Evolutionary conservation across 53 echinoderm and acorn worm genomes (phyloP).

Genomic region (Hippasteria phrygiana): DNA sequence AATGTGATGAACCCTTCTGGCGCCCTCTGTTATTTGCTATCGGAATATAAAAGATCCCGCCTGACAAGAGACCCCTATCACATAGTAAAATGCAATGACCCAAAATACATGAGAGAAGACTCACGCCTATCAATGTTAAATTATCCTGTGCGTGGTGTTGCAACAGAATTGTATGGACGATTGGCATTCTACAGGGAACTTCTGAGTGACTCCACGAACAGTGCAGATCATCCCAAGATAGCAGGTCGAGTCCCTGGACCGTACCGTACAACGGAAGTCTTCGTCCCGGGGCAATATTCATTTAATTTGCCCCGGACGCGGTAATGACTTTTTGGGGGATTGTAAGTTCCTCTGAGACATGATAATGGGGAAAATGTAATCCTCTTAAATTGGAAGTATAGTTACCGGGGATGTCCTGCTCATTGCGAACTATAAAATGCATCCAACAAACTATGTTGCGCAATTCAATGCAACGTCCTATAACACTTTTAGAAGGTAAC

Average conservation of each 20-base stretch:
- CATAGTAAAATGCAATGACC: too few species aligned
- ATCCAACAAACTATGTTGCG: too few species aligned
- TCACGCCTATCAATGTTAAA: too few species aligned
- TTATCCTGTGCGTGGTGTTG: too few species aligned
- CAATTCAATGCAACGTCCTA: too few species aligned
- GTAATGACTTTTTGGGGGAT: neutral
- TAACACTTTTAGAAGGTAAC: too few species aligned
- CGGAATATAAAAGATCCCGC: too few species aligned
- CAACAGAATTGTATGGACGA: neutral
- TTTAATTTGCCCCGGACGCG: constrained; percentile 6
- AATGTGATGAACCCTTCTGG: too few species aligned
- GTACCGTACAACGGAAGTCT: neutral
- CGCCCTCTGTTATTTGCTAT: too few species aligned
- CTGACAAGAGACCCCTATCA: too few species aligned
- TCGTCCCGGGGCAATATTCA: neutral
- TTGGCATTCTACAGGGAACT: neutral
- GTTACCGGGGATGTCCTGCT: neutral
- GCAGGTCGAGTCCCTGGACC: neutral
- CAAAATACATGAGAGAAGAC: too few species aligned
- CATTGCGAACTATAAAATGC: neutral
- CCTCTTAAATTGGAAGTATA: neutral
- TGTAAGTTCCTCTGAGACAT: neutral
- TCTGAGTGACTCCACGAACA: neutral
- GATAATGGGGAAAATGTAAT: neutral
- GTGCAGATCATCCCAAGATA: neutral